phyloP scores from a whole-genome alignment of 2,888 invertebrate species.

The Hesperia comma region DNA sequence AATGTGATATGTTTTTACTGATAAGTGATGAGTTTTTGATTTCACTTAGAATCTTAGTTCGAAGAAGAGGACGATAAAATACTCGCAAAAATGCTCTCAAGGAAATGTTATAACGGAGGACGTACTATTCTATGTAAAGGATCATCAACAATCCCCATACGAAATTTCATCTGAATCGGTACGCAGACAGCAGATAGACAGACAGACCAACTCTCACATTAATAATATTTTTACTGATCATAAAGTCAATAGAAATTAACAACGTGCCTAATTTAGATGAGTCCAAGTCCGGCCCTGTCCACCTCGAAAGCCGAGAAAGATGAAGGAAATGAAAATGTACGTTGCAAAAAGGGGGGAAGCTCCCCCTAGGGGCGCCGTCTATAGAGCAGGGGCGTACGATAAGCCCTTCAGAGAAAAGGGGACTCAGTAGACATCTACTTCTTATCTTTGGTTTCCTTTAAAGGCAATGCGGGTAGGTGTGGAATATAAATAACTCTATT shows the following conservation, averaged over 20 bases:
- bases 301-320: constrained; percentile 80
- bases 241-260: neutral
- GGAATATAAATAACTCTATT: constrained; percentile 25
- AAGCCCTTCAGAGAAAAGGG: constrained; percentile 63
- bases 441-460: constrained; percentile 78
- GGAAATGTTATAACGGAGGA: too few relatives aligned
- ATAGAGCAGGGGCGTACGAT: constrained; percentile 78
- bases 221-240: too few relatives aligned
- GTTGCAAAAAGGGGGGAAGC: constrained; percentile 79
- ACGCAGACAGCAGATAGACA: too few relatives aligned
- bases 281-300: constrained; percentile 58
- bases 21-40: too few relatives aligned
- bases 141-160: too few relatives aligned
- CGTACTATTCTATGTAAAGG: too few relatives aligned
- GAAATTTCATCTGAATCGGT: too few relatives aligned
- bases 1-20: too few relatives aligned
- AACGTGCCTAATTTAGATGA: neutral
- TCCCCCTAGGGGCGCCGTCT: constrained; percentile 69
- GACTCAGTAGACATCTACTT: constrained; percentile 75
- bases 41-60: too few relatives aligned
- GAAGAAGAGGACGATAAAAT: too few relatives aligned
- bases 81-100: too few relatives aligned
- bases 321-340: constrained; percentile 85
- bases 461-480: constrained; percentile 48
- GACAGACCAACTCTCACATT: too few relatives aligned